phyloP scores from a whole-genome alignment of 2,113 vertebrate genomes.

The Sturnus vulgaris region DNA sequence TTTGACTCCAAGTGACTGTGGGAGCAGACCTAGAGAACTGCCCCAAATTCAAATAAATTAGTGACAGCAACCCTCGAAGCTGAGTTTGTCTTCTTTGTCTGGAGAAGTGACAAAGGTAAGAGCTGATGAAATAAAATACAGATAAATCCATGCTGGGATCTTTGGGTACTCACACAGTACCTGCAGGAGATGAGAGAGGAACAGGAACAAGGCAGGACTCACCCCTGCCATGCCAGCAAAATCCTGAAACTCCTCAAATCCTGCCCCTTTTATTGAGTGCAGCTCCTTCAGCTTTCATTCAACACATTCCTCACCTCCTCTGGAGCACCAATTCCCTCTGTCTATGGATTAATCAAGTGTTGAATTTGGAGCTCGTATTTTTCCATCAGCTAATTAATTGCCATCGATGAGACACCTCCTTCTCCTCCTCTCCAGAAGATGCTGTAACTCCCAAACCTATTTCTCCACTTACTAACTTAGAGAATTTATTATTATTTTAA shows the following conservation, averaged over 20 bases:
- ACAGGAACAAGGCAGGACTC: neutral
- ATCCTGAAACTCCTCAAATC: neutral
- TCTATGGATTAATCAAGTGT: neutral
- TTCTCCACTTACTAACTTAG: neutral
- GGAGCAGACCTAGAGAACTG: neutral
- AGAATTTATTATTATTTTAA: neutral
- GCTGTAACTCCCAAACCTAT: neutral
- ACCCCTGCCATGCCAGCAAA: neutral
- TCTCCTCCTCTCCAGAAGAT: neutral
- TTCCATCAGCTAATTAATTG: conserved; percentile 11
- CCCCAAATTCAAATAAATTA: neutral
- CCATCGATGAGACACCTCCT: neutral
- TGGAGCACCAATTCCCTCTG: neutral
- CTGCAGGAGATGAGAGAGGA: neutral
- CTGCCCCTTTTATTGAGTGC: neutral
- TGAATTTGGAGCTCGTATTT: neutral
- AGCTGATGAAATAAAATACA: neutral
- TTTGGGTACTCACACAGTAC: neutral
- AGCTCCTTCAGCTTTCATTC: neutral
- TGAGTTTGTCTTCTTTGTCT: neutral
- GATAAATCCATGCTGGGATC: neutral
- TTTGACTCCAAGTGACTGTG: neutral
- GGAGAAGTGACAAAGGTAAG: neutral
- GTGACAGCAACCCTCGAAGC: neutral
- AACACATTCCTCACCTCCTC: neutral